These are phyloP conservation scores for Gasterosteus aculeatus DNA, from an alignment of 2,113 vertebrate genomes.

Conservation along the genomic window DNA sequence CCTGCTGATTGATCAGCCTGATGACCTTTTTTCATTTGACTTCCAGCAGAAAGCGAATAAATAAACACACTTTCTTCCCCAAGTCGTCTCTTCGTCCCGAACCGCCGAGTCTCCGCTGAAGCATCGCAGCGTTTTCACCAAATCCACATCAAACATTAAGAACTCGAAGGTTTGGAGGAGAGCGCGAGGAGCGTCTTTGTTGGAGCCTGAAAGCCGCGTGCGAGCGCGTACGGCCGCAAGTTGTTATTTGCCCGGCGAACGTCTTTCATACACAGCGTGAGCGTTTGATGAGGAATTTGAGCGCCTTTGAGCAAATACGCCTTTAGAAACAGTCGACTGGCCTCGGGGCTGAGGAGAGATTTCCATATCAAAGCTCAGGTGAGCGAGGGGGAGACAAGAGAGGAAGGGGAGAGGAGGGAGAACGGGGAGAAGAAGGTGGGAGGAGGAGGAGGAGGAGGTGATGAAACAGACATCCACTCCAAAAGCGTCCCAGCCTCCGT, in stretches of 20 bases:
- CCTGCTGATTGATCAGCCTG: too few species aligned
- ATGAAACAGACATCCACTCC: constrained; percentile 68
- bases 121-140: constrained; percentile 50
- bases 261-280: constrained; percentile 69
- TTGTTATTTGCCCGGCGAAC: constrained; percentile 71
- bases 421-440: constrained; percentile 38
- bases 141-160: constrained; percentile 45
- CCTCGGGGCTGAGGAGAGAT: constrained; percentile 69
- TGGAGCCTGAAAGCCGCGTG: constrained; percentile 48
- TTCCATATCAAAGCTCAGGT: constrained; percentile 83
- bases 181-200: constrained; percentile 37
- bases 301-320: constrained; percentile 77
- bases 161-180: constrained; percentile 40
- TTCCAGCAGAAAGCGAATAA: neutral
- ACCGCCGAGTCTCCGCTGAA: constrained; percentile 20
- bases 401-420: constrained; percentile 29
- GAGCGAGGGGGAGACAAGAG: constrained; percentile 53
- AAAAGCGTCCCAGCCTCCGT: constrained; percentile 64
- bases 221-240: constrained; percentile 56
- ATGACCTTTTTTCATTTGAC: neutral
- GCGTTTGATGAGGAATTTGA: constrained; percentile 78
- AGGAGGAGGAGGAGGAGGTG: constrained; percentile 34
- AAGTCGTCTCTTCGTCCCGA: neutral
- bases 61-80: neutral
- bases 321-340: constrained; percentile 77